Base-by-base conservation (phyloP, 2,797 vertebrate species). In the Parauchenoglanis punctatus region DNA sequence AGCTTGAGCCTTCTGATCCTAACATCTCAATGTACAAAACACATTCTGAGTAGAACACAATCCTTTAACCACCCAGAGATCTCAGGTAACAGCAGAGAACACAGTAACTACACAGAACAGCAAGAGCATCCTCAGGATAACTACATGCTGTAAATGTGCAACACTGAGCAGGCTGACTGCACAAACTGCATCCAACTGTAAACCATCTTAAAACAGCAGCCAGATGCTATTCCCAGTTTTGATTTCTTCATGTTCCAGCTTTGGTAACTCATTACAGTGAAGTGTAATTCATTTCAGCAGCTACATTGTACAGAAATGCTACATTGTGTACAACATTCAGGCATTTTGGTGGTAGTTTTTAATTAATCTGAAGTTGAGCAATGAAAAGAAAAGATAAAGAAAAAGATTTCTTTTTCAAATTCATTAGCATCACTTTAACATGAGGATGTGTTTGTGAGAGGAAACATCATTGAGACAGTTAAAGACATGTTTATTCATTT, bases 141-240 rank as follows among this genome's bases (percentile, higher is more conserved):
- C 75, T 77, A 54, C 75, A 17, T 58, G 28, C 76, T 58, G 31
- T 58, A 58, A 78, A 78, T 78, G 76, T 58, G 76, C 54, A 0
- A 35, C 28, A 35, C 5, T 58, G 76, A 11, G 52, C n/a, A 78
- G 54, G 54, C 76, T 56, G 52, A 58, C 17, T 58, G 76, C 12
- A 54, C 75, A 78, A 78, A 56, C 46, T 10, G 4, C 28, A 78
- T 35, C 49, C 76, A 78, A 20, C 76, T 58, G 28, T 58, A 11
- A 78, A 56, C 15, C 17, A 58, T 58, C 7, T 4, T 78, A 54
- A 77, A 77, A 54, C 75, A 54, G 25, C 75, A 54, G 13, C 75
- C 49, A 77, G 49, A 8, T 28, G 75, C 54, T 77, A 17, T 52
- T 49, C 23, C 23, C 73, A 76, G 15, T 23, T 25, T 17, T 0